Base-by-base conservation (phyloP, 2,113 vertebrate genomes). In the Eulemur macaco region DNA sequence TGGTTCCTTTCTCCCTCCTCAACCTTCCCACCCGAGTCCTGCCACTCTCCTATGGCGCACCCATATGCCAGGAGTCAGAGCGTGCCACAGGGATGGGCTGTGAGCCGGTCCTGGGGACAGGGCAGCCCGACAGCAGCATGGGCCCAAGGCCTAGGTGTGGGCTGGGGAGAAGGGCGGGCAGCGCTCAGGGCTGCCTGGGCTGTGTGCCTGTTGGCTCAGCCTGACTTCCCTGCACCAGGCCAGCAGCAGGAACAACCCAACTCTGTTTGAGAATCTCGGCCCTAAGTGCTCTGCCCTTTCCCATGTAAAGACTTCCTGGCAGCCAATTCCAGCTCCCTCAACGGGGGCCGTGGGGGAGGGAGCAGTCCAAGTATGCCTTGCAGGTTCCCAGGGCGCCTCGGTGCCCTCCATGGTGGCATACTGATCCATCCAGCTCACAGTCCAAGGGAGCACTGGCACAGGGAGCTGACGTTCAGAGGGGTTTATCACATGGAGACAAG, bases 111-210 rank as follows among this genome's bases (percentile, higher is more conserved):
- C 21, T 0, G 0, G 1, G 60, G 37, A 34, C 52, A 8, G 17
- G 1, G 25, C 47, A 14, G 34, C 39, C 31, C 0, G 6, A 31
- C 45, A 10, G 5, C 15, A 10, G 42, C 6, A 27, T 21, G 1
- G 3, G 42, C 45, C 69, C 0, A 0, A 2, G n/a, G 80, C 80
- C 54, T 52, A 39, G 0, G 0, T 0, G 14, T 15, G 0, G 50
- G 58, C 39, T 39, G 29, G 63, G 25, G 45, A 42, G 0, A 1
- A 1, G 8, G 47, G 29, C 5, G 14, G 50, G 18, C 4, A 2
- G 7, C 1, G 1, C 68, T n/a, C 8, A 2, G 52, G 63, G 68
- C 15, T 27, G 34, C 69, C 21, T 12, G 8, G 42, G 9, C 3
- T 23, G 39, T 1, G 1, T 0, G 4, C 54, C 6, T 39, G 27